A percentile compares a stretch with the other conserved stretches of the same genome.
These are phyloP conservation scores for Vombatus ursinus DNA, from an alignment of 2,113 vertebrate species.

Conservation along the genomic window DNA sequence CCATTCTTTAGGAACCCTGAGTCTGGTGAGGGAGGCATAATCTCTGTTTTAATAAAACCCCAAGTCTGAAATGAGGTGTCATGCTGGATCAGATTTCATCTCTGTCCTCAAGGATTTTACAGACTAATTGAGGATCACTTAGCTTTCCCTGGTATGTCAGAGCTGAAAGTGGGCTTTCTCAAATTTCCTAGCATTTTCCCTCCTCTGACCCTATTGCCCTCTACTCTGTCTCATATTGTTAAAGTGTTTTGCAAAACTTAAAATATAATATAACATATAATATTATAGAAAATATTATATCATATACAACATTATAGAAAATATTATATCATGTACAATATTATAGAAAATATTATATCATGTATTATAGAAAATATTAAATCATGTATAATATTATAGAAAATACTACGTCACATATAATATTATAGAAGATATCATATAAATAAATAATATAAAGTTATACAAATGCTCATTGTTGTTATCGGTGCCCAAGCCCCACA, in stretches of 20 bases:
- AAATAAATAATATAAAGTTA: no score
- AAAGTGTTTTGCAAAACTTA: not conserved
- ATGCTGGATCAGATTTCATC: not conserved
- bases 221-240: not conserved
- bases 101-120: not conserved
- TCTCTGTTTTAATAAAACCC: not conserved
- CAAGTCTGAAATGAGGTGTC: not conserved
- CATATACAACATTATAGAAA: no score
- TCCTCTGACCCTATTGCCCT: not conserved
- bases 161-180: not conserved
- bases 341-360: no score
- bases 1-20: no score
- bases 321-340: no score
- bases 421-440: no score
- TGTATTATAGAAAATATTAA: no score
- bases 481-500: not conserved
- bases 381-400: no score
- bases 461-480: no score
- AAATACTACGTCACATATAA: no score
- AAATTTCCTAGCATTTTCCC: not conserved
- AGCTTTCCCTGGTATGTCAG: not conserved
- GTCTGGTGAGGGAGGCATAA: no score
- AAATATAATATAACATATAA: not conserved
- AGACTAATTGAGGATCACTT: not conserved
- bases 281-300: no score